Evolutionary conservation across 1,140 invertebrate genomes (phyloP).

Genomic region (Bombus waltoni): DNA sequence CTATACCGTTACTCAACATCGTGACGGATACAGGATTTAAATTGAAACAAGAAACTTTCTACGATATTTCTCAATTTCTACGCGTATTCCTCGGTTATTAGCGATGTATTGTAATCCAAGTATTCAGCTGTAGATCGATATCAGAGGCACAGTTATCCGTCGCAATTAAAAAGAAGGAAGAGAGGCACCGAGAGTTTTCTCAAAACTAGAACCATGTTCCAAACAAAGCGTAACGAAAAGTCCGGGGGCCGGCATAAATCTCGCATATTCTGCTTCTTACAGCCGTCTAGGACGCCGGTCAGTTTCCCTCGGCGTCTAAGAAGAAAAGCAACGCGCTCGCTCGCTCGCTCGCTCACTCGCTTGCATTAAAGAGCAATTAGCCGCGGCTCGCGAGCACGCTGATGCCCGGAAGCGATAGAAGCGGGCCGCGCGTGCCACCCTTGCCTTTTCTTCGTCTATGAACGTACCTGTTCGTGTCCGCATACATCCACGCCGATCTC

Average conservation of each 20-base stretch:
- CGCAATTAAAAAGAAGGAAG: conserved; percentile 23
- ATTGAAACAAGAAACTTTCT: not conserved
- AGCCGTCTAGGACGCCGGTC: conserved; percentile 8
- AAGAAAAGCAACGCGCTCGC: conserved; percentile 77
- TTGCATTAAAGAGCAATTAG: conserved; percentile 81
- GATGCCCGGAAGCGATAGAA: conserved; percentile 82
- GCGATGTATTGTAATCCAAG: not conserved
- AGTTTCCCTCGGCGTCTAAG: conserved; percentile 60
- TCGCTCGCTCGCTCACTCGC: conserved; percentile 66
- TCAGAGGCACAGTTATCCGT: conserved; percentile 24
- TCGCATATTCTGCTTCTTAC: conserved; percentile 21
- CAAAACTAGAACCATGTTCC: conserved; percentile 9
- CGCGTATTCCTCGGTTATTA: not conserved
- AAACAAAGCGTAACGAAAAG: conserved; percentile 32
- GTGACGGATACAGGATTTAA: not conserved
- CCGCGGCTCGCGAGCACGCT: conserved; percentile 80
- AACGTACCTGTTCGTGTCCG: conserved; percentile 32
- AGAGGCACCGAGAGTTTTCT: not conserved
- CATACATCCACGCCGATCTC: conserved; percentile 3
- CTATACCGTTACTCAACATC: not conserved
- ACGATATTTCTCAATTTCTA: not conserved
- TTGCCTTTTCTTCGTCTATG: conserved; percentile 72
- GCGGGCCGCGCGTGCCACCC: conserved; percentile 79
- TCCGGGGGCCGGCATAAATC: conserved; percentile 11
- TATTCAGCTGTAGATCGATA: not conserved